Conservation (phyloP, 2,797 vertebrate species). For the Lates japonicus region DNA sequence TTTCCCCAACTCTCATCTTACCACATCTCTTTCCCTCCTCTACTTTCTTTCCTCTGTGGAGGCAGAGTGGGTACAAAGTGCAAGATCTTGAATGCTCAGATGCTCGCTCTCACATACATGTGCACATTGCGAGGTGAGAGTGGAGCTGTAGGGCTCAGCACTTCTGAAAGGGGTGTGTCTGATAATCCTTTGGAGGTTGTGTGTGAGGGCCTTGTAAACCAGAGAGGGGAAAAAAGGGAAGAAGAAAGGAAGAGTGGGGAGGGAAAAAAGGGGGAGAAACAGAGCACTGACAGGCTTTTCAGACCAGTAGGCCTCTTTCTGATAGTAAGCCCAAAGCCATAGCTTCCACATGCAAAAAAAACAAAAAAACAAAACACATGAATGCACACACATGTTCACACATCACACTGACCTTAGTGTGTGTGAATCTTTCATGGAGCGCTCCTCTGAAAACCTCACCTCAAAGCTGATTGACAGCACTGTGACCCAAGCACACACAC, state of each 20-base stretch:
- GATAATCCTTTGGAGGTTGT: conserved; percentile 77
- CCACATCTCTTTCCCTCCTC: conserved; percentile 58
- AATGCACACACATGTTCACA: conserved; percentile 27
- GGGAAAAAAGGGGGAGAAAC: conserved; percentile 36
- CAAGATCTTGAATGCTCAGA: conserved; percentile 57
- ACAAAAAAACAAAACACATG: conserved; percentile 22
- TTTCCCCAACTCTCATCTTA: conserved; percentile 46
- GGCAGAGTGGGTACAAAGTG: conserved; percentile 60
- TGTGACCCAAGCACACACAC: conserved; percentile 41
- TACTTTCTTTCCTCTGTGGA: conserved; percentile 51
- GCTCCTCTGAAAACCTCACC: conserved; percentile 25
- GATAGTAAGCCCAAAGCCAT: conserved; percentile 36
- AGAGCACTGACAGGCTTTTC: conserved; percentile 68
- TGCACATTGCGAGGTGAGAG: conserved; percentile 51
- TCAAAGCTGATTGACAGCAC: conserved; percentile 46
- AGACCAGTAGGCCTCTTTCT: conserved; percentile 58
- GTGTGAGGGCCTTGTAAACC: conserved; percentile 73
- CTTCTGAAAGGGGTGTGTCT: conserved; percentile 76
- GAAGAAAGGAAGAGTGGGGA: conserved; percentile 35
- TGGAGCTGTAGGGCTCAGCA: conserved; percentile 62
- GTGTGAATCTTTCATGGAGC: conserved; percentile 32
- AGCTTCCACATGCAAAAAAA: conserved; percentile 60
- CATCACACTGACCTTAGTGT: conserved; percentile 31
- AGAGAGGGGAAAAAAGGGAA: conserved; percentile 13
- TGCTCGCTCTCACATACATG: conserved; percentile 33